Base-by-base conservation (phyloP, 2,797 vertebrate genomes). In the Podarcis siculus region DNA sequence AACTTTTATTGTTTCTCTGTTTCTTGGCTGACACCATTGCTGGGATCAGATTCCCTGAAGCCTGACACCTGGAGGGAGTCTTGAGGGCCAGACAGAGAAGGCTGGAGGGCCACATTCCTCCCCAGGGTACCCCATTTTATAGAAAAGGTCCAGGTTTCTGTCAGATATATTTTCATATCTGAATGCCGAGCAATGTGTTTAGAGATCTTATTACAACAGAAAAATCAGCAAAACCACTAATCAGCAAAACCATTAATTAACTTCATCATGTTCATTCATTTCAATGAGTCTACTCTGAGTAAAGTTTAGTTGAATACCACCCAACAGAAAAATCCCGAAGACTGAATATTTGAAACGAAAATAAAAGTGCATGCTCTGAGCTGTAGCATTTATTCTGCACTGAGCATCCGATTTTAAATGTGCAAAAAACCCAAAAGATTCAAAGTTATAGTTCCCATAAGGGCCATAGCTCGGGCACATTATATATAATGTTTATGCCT, bases 401-500 rank as follows among this genome's bases (percentile, higher is more conserved):
- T 64, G 49, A 87, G 37, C 37, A 45, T 58, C 61, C 45, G 49
- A 72, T 85, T 81, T 85, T 85, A 78, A 85, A 90, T 78, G 61
- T 49, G 55, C 23, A 64, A 85, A 85, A 71, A 83, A 69, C 67
- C 32, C 25, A 42, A 58, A 69, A 71, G 49, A 21, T 82, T 82
- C 17, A 81, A n/a, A 71, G 61, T 84, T 87, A 90, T 49, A 39
- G 78, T 78, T 87, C 86, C 89, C 89, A 61, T 5, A 87, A 87
- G 78, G 39, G 82, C 78, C 25, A 25, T 87, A 71, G 79, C 32
- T 72, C 35, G n/a, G n/a, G 78, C 37, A 45, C n/a, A 78, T 87
- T 85, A 82, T 82, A 87, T 58, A 78, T 87, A 69, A 90, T 69
- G 49, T 84, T 87, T 87, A 87, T 87, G 82, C 83, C 64, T 55